Conservation (phyloP, 2,888 invertebrate species). For the Drosophila lutescens region DNA sequence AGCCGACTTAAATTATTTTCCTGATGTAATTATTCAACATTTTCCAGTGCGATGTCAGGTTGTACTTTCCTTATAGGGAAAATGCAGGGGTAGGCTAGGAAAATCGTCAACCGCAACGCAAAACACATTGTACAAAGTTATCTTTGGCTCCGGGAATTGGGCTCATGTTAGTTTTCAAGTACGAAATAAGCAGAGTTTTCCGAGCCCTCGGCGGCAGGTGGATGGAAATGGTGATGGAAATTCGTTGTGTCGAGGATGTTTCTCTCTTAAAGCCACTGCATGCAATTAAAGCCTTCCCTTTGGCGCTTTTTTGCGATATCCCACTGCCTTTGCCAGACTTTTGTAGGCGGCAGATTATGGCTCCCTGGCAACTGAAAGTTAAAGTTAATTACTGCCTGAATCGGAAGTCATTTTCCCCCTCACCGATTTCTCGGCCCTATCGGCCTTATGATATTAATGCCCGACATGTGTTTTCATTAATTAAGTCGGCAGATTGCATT, state of each 20-base stretch:
- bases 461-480: slow-evolving; percentile 29
- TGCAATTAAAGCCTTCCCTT: slow-evolving; percentile 62
- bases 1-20: neutral
- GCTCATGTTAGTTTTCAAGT: slow-evolving; percentile 49
- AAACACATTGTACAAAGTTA: slow-evolving; percentile 29
- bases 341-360: slow-evolving; percentile 9
- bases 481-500: slow-evolving; percentile 24
- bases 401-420: slow-evolving; percentile 24
- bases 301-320: slow-evolving; percentile 37
- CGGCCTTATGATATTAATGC: slow-evolving; percentile 14
- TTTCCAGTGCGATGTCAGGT: slow-evolving; percentile 5
- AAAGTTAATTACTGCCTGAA: slow-evolving; percentile 29
- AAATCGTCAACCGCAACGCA: slow-evolving; percentile 27
- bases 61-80: neutral
- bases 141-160: slow-evolving; percentile 45
- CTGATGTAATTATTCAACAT: slow-evolving; percentile 19
- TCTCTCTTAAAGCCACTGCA: slow-evolving; percentile 49
- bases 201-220: slow-evolving; percentile 15
- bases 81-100: slow-evolving; percentile 3
- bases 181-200: slow-evolving; percentile 34
- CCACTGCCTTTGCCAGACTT: slow-evolving; percentile 24
- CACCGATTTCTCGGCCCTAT: neutral
- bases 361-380: slow-evolving; percentile 15
- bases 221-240: slow-evolving; percentile 4
- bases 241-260: slow-evolving; percentile 11